These are phyloP conservation scores for Oxyteleia sp. DNA, from an alignment of 2,888 invertebrate genomes.

Conservation along the genomic window DNA sequence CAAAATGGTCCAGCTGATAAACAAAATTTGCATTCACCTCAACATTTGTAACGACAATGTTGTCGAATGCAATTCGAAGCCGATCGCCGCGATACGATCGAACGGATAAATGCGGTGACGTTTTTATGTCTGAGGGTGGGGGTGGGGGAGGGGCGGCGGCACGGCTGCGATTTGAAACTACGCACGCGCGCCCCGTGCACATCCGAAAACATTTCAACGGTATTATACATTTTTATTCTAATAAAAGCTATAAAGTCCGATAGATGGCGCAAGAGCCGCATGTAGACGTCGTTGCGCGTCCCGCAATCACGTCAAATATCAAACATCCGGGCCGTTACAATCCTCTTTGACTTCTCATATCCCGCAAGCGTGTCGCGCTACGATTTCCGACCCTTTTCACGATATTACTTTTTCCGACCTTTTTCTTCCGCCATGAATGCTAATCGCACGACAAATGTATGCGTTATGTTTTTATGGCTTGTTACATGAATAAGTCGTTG, in stretches of 20 bases:
- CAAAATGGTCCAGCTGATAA: too few relatives aligned
- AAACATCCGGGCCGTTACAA: slow-evolving; percentile 60
- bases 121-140: slow-evolving; percentile 78
- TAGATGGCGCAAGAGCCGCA: slow-evolving; percentile 74
- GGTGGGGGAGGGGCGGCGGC: slow-evolving; percentile 76
- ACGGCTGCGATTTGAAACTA: slow-evolving; percentile 76
- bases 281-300: slow-evolving; percentile 65
- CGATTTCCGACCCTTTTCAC: slow-evolving; percentile 71
- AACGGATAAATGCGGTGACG: slow-evolving; percentile 74
- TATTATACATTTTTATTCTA: slow-evolving; percentile 80
- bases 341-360: slow-evolving; percentile 67
- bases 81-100: slow-evolving; percentile 65
- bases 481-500: slow-evolving; percentile 15
- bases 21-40: slow-evolving; percentile 10
- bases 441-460: slow-evolving; percentile 43
- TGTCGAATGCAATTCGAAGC: slow-evolving; percentile 13
- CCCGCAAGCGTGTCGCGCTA: slow-evolving; percentile 54
- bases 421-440: slow-evolving; percentile 67
- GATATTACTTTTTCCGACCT: slow-evolving; percentile 71
- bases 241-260: slow-evolving; percentile 80
- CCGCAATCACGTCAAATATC: slow-evolving; percentile 72
- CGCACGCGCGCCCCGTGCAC: slow-evolving; percentile 75
- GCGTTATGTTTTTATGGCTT: slow-evolving; percentile 44
- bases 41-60: slow-evolving; percentile 11
- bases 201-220: slow-evolving; percentile 80